phyloP scores from a whole-genome alignment of 2,797 vertebrate genomes.

The Brachyrhaphis roseni region DNA sequence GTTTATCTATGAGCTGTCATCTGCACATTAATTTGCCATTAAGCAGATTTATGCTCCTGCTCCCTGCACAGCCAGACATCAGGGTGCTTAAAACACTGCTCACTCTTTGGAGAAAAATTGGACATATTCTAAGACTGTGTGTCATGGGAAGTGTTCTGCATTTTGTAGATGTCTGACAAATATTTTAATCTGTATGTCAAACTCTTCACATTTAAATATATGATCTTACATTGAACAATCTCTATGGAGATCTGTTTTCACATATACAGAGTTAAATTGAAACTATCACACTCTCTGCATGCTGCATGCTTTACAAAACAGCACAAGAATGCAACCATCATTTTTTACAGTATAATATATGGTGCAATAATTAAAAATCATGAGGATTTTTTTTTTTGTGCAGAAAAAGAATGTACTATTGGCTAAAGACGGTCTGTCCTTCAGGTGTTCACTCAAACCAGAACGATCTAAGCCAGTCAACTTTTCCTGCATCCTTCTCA shows the following conservation, averaged over 20 bases:
- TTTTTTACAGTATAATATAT: background rate
- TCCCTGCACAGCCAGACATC: background rate
- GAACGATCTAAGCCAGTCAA: background rate
- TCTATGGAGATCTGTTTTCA: background rate
- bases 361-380: background rate
- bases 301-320: background rate
- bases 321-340: background rate
- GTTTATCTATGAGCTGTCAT: background rate
- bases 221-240: background rate
- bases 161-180: background rate
- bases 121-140: background rate
- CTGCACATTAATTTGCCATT: background rate
- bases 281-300: background rate
- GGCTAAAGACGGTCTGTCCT: background rate
- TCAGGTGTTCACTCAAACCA: background rate
- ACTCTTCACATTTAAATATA: background rate
- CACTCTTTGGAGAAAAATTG: background rate
- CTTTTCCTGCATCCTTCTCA: background rate
- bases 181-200: background rate
- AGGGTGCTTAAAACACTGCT: background rate
- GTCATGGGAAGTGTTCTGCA: background rate
- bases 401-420: background rate
- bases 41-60: background rate
- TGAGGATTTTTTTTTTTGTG: background rate
- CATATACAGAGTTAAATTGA: background rate